A percentile compares a stretch with the other conserved stretches of the same genome.
These are phyloP conservation scores for Galendromus occidentalis DNA, from an alignment of 1,140 invertebrate genomes.

Conservation along the genomic window DNA sequence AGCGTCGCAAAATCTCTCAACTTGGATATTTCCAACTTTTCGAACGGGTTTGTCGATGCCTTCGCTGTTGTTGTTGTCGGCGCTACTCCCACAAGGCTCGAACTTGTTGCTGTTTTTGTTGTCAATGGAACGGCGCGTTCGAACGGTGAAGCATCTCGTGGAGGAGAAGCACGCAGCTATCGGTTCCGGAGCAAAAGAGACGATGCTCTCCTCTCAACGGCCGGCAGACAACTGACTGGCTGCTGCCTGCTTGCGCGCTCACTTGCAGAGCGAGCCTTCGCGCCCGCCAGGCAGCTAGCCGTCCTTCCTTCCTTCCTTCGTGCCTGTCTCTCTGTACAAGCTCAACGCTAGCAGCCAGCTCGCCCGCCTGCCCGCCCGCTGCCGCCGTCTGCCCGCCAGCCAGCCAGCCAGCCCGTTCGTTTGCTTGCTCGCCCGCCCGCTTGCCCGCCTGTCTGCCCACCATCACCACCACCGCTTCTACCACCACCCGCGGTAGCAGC, in stretches of 20 bases:
- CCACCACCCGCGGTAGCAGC: no score
- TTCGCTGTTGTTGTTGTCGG: no score
- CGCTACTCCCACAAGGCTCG: no score
- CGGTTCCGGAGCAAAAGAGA: constrained; percentile 2
- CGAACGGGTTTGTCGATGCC: no score
- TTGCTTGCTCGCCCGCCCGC: neutral
- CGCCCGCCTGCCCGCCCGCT: neutral
- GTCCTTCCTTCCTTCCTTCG: neutral
- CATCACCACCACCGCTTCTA: neutral
- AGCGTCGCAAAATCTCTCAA: no score
- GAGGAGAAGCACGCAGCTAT: constrained; percentile 7
- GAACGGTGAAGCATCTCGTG: neutral
- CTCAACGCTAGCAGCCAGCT: neutral
- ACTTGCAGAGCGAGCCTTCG: neutral
- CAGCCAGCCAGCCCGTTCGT: neutral
- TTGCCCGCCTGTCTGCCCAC: neutral
- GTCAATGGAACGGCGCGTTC: no score
- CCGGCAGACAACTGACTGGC: neutral
- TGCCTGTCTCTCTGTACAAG: neutral
- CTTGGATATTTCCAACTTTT: no score
- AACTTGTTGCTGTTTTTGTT: no score
- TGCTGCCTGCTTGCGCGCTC: neutral
- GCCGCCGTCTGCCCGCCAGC: neutral
- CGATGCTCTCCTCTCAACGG: constrained; percentile 4
- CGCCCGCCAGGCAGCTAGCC: neutral